Evolutionary conservation across 2,113 vertebrate species (phyloP).

Genomic region (Melanotaenia duboulayi): DNA sequence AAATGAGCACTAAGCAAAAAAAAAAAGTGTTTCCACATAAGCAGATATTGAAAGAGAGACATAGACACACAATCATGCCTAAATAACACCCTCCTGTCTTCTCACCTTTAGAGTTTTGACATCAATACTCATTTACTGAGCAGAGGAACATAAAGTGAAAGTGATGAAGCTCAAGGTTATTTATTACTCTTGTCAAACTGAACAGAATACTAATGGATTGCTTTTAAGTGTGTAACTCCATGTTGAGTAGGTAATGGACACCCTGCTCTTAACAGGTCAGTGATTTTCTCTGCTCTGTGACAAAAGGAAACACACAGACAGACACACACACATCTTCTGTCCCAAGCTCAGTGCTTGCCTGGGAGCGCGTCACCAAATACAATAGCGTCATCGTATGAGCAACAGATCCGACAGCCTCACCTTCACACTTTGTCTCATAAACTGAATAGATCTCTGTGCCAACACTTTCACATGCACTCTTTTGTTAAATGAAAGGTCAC

Average conservation of each 20-base stretch:
- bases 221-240: slow-evolving; percentile 71
- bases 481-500: slow-evolving; percentile 43
- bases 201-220: slow-evolving; percentile 63
- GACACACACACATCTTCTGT: neutral
- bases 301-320: slow-evolving; percentile 26
- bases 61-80: neutral
- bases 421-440: slow-evolving; percentile 55
- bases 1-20: neutral
- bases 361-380: slow-evolving; percentile 18
- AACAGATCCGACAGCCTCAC: slow-evolving; percentile 42
- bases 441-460: slow-evolving; percentile 23
- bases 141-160: slow-evolving; percentile 57
- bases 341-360: slow-evolving; percentile 21
- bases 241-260: slow-evolving; percentile 64
- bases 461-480: slow-evolving; percentile 39
- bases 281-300: slow-evolving; percentile 52
- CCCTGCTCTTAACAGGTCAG: slow-evolving; percentile 62
- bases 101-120: slow-evolving; percentile 27
- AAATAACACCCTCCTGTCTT: slow-evolving; percentile 33
- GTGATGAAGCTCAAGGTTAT: slow-evolving; percentile 60
- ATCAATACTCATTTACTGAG: neutral
- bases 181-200: slow-evolving; percentile 65
- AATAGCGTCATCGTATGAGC: slow-evolving; percentile 25
- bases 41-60: neutral
- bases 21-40: slow-evolving; percentile 5